Evolutionary conservation across 2,888 invertebrate species (phyloP).

Genomic region (Biston stratarius): DNA sequence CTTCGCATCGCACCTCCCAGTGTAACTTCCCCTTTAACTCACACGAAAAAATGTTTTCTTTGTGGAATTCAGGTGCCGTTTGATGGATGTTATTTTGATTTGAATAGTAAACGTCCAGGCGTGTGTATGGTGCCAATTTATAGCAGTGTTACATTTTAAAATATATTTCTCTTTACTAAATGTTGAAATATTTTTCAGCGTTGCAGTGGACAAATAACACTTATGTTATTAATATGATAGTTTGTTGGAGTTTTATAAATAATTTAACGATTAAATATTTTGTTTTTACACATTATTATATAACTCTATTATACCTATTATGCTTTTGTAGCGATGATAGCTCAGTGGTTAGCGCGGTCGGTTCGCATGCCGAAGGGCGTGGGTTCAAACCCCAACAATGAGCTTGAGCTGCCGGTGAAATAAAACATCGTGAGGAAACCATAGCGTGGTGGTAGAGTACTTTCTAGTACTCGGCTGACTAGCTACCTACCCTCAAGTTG

Average conservation of each 20-base stretch:
- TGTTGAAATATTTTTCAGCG: not conserved
- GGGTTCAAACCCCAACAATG: too few species aligned
- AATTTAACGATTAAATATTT: too few species aligned
- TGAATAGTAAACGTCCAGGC: slow-evolving; percentile 2
- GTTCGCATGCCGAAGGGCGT: too few species aligned
- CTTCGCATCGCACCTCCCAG: not conserved
- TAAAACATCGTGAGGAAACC: too few species aligned
- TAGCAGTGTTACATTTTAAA: not conserved
- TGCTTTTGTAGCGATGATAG: too few species aligned
- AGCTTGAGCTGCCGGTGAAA: too few species aligned
- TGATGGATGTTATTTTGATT: slow-evolving; percentile 17
- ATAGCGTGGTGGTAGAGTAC: too few species aligned
- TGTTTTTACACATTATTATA: too few species aligned
- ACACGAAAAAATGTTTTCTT: not conserved
- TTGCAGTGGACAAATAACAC: not conserved
- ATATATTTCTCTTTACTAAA: slow-evolving; percentile 8
- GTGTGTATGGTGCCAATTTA: not conserved
- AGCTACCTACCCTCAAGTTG: too few species aligned
- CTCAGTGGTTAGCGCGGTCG: too few species aligned
- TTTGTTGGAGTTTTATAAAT: not conserved
- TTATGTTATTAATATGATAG: not conserved
- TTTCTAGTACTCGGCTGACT: too few species aligned
- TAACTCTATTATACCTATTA: too few species aligned
- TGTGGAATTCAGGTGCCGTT: slow-evolving; percentile 9
- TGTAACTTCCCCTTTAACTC: not conserved